Evolutionary conservation across 2,113 vertebrate genomes (phyloP).

Genomic region (Xenopus laevis): DNA sequence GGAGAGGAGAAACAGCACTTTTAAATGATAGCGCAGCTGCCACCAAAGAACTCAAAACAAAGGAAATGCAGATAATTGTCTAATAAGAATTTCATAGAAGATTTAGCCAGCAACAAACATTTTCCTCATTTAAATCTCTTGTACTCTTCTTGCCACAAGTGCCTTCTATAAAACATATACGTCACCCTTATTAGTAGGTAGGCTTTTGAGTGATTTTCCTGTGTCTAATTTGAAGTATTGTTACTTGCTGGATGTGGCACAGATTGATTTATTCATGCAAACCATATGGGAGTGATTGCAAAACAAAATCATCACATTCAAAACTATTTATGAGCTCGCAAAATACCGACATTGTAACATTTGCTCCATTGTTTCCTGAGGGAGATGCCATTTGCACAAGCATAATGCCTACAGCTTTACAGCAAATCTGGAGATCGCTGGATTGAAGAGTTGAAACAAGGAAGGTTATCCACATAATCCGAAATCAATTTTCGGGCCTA

Average conservation of each 20-base stretch:
- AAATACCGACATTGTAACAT: constrained; percentile 41
- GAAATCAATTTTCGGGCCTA: not conserved
- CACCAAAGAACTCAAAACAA: constrained; percentile 40
- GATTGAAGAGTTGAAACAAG: not conserved
- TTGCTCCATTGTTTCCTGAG: constrained; percentile 41
- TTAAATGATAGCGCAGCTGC: constrained; percentile 37
- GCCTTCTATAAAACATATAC: constrained; percentile 43
- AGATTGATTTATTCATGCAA: constrained; percentile 45
- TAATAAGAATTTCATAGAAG: constrained; percentile 46
- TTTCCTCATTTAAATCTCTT: constrained; percentile 43
- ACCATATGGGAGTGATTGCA: constrained; percentile 46
- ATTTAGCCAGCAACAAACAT: constrained; percentile 44
- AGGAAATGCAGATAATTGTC: constrained; percentile 41
- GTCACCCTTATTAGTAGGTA: constrained; percentile 47
- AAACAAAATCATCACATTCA: constrained; percentile 46
- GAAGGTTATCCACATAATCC: constrained; percentile 8
- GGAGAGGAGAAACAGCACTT: constrained; percentile 16
- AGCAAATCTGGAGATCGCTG: not conserved
- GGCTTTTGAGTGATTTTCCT: constrained; percentile 39
- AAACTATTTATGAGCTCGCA: constrained; percentile 44
- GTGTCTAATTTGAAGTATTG: constrained; percentile 45
- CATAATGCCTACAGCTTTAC: constrained; percentile 14
- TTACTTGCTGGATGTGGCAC: constrained; percentile 41
- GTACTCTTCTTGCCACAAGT: constrained; percentile 38
- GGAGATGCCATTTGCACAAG: constrained; percentile 34